Conservation (phyloP, 2,797 vertebrate genomes). For the Acestrorhynchus altus region DNA sequence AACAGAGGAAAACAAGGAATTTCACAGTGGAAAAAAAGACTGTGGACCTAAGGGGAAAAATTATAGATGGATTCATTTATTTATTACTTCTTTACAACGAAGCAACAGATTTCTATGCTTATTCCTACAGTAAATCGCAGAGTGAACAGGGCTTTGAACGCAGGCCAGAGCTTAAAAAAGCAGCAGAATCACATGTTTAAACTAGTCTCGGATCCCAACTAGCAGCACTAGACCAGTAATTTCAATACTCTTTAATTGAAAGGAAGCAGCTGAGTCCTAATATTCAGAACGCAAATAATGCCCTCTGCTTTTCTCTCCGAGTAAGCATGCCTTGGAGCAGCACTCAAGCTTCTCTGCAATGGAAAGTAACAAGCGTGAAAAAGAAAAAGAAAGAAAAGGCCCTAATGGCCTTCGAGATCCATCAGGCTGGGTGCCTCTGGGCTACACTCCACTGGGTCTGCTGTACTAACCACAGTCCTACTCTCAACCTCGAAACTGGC, state of each 20-base stretch:
- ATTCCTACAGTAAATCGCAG: background rate
- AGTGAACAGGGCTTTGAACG: background rate
- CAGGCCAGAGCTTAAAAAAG: background rate
- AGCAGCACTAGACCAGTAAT: background rate
- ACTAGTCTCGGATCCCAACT: background rate
- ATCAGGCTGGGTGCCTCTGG: conserved; percentile 63
- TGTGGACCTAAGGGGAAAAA: background rate
- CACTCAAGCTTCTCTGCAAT: conserved; percentile 52
- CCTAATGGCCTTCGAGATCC: conserved; percentile 67
- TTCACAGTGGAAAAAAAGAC: background rate
- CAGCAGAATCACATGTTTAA: background rate
- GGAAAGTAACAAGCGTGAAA: conserved; percentile 64
- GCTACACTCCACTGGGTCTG: conserved; percentile 49
- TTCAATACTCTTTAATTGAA: background rate
- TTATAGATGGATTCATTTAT: no score
- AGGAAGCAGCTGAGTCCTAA: background rate
- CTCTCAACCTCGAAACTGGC: conserved; percentile 46
- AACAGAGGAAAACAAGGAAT: background rate
- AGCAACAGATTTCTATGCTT: background rate
- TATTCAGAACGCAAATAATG: background rate
- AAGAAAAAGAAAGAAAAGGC: conserved; percentile 35
- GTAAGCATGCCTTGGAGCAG: conserved; percentile 53
- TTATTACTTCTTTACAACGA: background rate
- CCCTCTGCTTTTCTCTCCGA: background rate
- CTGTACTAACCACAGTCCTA: conserved; percentile 46